Evolutionary conservation across 2,113 vertebrate species (phyloP).

Genomic region (Beaufortia kweichowensis): DNA sequence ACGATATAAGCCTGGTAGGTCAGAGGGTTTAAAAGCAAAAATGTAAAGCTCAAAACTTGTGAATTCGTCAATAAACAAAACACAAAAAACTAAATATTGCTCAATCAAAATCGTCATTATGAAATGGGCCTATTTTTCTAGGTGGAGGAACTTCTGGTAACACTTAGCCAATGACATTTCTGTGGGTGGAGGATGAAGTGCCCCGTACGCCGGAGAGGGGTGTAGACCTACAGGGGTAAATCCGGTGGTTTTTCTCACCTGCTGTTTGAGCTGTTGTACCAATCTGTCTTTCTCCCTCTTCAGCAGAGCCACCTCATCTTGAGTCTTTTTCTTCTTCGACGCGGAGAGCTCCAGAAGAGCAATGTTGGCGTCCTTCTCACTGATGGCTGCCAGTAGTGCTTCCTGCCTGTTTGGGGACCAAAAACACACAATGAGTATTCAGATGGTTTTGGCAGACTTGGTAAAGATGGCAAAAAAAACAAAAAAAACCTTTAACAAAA

Average conservation of each 20-base stretch:
- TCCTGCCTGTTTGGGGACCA: slow-evolving; percentile 81
- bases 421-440: background rate
- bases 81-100: background rate
- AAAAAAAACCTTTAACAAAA: no score
- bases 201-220: no score
- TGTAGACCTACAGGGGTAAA: background rate
- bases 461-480: no score
- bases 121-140: slow-evolving; percentile 26
- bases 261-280: slow-evolving; percentile 96
- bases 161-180: slow-evolving; percentile 10
- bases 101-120: slow-evolving; percentile 6
- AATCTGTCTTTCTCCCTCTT: slow-evolving; percentile 94
- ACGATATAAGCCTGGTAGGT: background rate
- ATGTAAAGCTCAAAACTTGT: background rate
- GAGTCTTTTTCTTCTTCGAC: slow-evolving; percentile 97
- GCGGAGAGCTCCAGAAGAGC: slow-evolving; percentile 94
- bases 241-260: slow-evolving; percentile 74
- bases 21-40: background rate
- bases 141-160: slow-evolving; percentile 7
- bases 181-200: slow-evolving; percentile 7
- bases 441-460: background rate
- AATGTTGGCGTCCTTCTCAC: slow-evolving; percentile 98
- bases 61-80: slow-evolving; percentile 7
- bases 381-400: slow-evolving; percentile 95
- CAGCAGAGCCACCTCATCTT: slow-evolving; percentile 92